Base-by-base conservation (phyloP, 2,113 vertebrate genomes). In the Sapajus apella region DNA sequence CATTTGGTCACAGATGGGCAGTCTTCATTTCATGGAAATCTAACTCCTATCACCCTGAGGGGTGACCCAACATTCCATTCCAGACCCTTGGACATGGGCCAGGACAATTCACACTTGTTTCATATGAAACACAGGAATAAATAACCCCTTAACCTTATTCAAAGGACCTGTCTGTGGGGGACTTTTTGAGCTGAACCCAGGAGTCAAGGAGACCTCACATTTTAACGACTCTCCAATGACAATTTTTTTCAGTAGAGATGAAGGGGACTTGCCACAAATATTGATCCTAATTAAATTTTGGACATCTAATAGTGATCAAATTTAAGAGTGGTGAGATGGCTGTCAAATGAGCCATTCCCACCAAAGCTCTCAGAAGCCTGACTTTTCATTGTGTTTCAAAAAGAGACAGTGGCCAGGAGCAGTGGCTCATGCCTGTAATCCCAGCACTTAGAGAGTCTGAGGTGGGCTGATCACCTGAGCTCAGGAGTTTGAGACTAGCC, bases 71-170 rank as follows among this genome's bases (percentile, higher is more conserved):
- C 77, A 85, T 83, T 79, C 52, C 86, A 32, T 8, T n/a, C n/a
- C 25, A 68, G 18, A 35, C 13, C 47, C 21, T 40, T 12, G 61
- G 2, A 30, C 50, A 8, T 0, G 9, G 12, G 43, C 64, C 68
- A 35, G 45, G 30, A 88, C 91, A 92, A 50, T 40, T 37, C 86
- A 40, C 7, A 9, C 18, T 91, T 93, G 55, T 96, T 93, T 95
- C 70, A 25, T 68, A 27, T 5, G 7, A 88, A 96, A 58, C 43
- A 35, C 35, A 81, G 73, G 35, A 87, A 45, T n/a, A 64, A 91
- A 47, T 55, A 40, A 75, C 5, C 14, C 20, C 58, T 70, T 20
- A 21, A 43, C 40, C 61, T 30, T 1, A 35, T 1, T 80, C 79
- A 35, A 91, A 88, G 9, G 47, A 11, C 68, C 83, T 45, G 8